phyloP scores from a whole-genome alignment of 2,797 vertebrate genomes.

The Eulemur mongoz region DNA sequence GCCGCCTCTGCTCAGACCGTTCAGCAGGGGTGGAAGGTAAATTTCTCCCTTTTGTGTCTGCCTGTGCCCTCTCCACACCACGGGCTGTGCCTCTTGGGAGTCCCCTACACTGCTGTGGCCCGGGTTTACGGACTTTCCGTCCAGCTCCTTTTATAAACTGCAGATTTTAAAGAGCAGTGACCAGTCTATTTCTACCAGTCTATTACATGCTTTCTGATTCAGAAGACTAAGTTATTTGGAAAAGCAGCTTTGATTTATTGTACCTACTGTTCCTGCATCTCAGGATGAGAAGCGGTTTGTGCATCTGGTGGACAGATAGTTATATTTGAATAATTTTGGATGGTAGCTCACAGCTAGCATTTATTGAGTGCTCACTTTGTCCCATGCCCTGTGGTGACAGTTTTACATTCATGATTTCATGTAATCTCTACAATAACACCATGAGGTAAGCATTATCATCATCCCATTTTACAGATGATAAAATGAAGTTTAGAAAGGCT shows the following conservation, averaged over 20 bases:
- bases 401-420: not conserved
- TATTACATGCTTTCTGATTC: not conserved
- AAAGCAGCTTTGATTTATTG: not conserved
- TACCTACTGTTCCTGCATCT: not conserved
- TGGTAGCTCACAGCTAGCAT: not conserved
- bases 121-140: not conserved
- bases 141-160: not conserved
- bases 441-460: not conserved
- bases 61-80: too few species aligned
- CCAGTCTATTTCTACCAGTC: not conserved
- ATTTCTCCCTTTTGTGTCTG: not conserved
- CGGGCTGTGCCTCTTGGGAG: not conserved
- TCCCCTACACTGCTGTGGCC: not conserved
- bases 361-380: not conserved
- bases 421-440: not conserved
- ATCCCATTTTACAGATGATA: not conserved
- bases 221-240: not conserved
- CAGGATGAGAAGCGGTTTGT: not conserved
- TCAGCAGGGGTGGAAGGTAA: not conserved
- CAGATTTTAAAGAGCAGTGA: not conserved
- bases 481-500: not conserved
- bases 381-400: not conserved
- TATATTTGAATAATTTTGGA: not conserved
- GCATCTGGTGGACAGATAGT: not conserved
- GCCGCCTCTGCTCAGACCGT: not conserved